Conservation (phyloP, 2,797 vertebrate species). For the Etheostoma perlongum region DNA sequence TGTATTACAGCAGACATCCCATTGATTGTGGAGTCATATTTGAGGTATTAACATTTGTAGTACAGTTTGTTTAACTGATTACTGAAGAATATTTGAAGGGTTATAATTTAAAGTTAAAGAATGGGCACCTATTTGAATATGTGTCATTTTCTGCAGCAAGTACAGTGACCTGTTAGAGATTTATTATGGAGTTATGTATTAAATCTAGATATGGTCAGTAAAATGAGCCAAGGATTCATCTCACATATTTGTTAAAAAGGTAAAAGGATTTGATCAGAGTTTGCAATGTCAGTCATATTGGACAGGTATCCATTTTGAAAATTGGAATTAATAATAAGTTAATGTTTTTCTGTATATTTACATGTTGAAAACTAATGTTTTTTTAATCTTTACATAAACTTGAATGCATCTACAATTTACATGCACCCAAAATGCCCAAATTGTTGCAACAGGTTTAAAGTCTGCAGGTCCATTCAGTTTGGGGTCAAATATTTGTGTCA, state of each 20-base stretch:
- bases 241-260: not conserved
- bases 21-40: slow-evolving; percentile 20
- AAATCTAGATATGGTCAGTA: not conserved
- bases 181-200: not conserved
- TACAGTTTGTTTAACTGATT: slow-evolving; percentile 29
- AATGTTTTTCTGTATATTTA: not conserved
- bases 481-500: slow-evolving; percentile 1
- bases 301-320: not conserved
- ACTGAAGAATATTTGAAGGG: slow-evolving; percentile 30
- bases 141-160: slow-evolving; percentile 16
- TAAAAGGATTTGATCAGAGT: not conserved
- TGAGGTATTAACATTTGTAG: slow-evolving; percentile 28
- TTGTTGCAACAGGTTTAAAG: not conserved
- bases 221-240: not conserved
- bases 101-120: slow-evolving; percentile 7
- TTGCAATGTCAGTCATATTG: not conserved
- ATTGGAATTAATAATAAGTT: not conserved
- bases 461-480: slow-evolving; percentile 9
- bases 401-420: not conserved
- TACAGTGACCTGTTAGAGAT: not conserved
- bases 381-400: slow-evolving; percentile 14
- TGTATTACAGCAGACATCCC: slow-evolving; percentile 20
- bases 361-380: slow-evolving; percentile 6
- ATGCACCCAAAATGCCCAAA: not conserved
- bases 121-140: slow-evolving; percentile 18